These are phyloP conservation scores for Siniperca chuatsi DNA, from an alignment of 2,113 vertebrate species.

Conservation along the genomic window DNA sequence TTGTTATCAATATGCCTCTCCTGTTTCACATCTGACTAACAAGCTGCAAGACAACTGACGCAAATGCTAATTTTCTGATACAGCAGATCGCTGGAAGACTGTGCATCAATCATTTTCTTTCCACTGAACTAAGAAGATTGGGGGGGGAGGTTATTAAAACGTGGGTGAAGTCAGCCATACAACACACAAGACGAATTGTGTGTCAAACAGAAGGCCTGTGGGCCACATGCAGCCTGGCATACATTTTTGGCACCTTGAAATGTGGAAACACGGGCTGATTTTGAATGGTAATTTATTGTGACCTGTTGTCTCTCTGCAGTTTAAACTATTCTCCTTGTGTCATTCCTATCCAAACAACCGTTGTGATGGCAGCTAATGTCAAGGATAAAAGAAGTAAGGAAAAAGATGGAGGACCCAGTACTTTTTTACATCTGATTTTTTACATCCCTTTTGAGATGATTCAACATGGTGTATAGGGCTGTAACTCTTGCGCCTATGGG, in stretches of 20 bases:
- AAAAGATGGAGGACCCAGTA: neutral
- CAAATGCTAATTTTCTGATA: slow-evolving; percentile 28
- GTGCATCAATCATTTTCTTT: slow-evolving; percentile 55
- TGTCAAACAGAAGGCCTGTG: slow-evolving; percentile 29
- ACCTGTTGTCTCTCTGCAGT: slow-evolving; percentile 3
- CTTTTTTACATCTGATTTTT: neutral
- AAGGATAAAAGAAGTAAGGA: neutral
- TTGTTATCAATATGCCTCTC: slow-evolving; percentile 20
- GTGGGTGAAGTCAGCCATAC: slow-evolving; percentile 30
- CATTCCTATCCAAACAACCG: neutral
- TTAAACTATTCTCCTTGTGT: neutral
- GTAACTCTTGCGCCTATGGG: slow-evolving; percentile 8
- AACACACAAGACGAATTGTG: slow-evolving; percentile 38
- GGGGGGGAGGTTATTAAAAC: slow-evolving; percentile 31
- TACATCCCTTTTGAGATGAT: slow-evolving; percentile 18
- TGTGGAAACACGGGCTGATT: slow-evolving; percentile 5
- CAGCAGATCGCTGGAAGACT: neutral
- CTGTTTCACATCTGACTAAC: slow-evolving; percentile 25
- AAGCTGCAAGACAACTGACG: slow-evolving; percentile 37
- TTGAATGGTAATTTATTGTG: slow-evolving; percentile 19
- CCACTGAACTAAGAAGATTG: slow-evolving; percentile 25
- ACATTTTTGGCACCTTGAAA: slow-evolving; percentile 20
- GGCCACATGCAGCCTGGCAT: neutral
- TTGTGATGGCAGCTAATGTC: neutral
- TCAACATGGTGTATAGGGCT: slow-evolving; percentile 13